Conservation (phyloP, 2,888 invertebrate genomes). For the Priapulus caudatus region DNA sequence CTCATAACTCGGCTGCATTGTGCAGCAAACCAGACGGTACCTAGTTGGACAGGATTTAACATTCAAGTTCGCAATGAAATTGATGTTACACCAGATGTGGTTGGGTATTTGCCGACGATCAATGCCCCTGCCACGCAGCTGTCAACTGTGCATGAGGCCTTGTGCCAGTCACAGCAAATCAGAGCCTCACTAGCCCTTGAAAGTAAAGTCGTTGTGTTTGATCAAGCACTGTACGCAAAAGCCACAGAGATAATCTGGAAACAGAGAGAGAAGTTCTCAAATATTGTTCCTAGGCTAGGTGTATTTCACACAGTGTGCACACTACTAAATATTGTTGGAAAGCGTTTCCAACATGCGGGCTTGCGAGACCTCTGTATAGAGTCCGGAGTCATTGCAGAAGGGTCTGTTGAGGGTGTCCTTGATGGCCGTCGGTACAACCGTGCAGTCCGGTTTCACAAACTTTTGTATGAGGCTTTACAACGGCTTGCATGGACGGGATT, state of each 20-base stretch:
- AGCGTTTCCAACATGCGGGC: constrained; percentile 21
- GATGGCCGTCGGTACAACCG: no score
- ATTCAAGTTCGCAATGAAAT: constrained; percentile 12
- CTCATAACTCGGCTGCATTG: constrained; percentile 7
- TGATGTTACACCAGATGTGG: constrained; percentile 9
- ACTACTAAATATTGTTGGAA: constrained; percentile 20
- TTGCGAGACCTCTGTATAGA: constrained; percentile 19
- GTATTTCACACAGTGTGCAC: constrained; percentile 22
- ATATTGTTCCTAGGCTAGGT: constrained; percentile 18
- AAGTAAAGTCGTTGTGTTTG: no score
- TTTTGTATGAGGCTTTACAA: no score
- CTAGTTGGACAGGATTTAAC: constrained; percentile 19
- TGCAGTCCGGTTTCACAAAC: no score
- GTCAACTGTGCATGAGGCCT: no score
- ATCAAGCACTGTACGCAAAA: constrained; percentile 23
- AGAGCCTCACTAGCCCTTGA: no score
- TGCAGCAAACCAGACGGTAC: constrained; percentile 12
- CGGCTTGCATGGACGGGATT: no score
- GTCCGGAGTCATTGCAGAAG: constrained; percentile 21
- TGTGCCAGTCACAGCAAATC: no score
- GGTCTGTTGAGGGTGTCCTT: constrained; percentile 18
- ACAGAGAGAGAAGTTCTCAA: constrained; percentile 12
- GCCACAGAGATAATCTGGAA: constrained; percentile 22
- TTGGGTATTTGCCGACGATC: constrained; percentile 17
- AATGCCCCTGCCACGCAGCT: no score